phyloP scores from a whole-genome alignment of 1,140 invertebrate genomes.

The Palaemon carinicauda region DNA sequence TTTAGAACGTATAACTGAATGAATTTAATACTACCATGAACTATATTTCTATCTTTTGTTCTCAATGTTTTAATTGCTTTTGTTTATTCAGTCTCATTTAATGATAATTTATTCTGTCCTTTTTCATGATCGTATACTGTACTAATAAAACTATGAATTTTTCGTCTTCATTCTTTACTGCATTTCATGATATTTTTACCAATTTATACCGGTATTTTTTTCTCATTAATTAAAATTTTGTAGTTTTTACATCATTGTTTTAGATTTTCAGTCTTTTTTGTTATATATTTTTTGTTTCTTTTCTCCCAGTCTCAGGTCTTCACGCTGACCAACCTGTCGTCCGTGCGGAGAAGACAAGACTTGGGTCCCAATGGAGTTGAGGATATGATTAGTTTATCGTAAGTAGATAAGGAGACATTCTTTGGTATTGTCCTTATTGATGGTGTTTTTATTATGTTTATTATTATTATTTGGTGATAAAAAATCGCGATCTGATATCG shows the following conservation, averaged over 20 bases:
- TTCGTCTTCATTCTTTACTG: too few relatives aligned
- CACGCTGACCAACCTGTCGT: constrained; percentile 83
- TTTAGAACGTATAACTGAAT: neutral
- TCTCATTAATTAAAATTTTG: neutral
- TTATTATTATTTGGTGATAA: too few relatives aligned
- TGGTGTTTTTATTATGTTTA: too few relatives aligned
- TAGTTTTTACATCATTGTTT: neutral
- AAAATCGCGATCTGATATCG: too few relatives aligned
- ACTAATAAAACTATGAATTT: too few relatives aligned
- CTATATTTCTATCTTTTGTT: neutral
- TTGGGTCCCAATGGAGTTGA: constrained; percentile 86
- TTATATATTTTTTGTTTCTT: neutral
- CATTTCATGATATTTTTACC: too few relatives aligned
- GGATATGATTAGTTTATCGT: constrained; percentile 88
- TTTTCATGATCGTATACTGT: too few relatives aligned
- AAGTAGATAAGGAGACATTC: constrained; percentile 63
- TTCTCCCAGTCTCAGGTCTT: constrained; percentile 81
- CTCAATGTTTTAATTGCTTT: too few relatives aligned
- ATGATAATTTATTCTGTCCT: too few relatives aligned
- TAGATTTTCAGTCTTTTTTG: neutral
- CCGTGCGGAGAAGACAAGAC: constrained; percentile 83
- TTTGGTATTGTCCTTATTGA: too few relatives aligned
- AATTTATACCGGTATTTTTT: too few relatives aligned
- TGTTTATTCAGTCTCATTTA: too few relatives aligned
- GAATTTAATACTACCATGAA: neutral